Evolutionary conservation across 1,140 invertebrate genomes (phyloP).

Genomic region (Oedothorax gibbosus): DNA sequence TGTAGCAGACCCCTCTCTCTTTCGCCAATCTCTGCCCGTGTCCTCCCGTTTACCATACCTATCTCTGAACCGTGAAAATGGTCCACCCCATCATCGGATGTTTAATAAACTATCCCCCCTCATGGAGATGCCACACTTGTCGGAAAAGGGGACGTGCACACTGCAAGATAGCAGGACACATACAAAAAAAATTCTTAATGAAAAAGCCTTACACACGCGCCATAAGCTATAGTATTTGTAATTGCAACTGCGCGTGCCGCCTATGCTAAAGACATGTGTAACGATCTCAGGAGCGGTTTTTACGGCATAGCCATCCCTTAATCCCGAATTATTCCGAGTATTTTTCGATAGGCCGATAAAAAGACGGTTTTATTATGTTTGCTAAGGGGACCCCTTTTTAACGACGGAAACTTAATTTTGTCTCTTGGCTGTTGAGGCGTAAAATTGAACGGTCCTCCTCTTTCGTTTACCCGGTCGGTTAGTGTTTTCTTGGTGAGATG

Average conservation of each 20-base stretch:
- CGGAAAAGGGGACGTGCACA: conserved; percentile 35
- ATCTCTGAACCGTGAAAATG: conserved; percentile 50
- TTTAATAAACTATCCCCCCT: conserved; percentile 57
- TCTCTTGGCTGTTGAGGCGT: conserved; percentile 26
- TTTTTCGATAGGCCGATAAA: conserved; percentile 42
- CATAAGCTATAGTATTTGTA: conserved; percentile 57
- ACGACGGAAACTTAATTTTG: conserved; percentile 58
- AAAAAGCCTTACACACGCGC: conserved; percentile 15
- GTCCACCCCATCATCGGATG: conserved; percentile 55
- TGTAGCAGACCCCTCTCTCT: not conserved
- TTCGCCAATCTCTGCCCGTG: conserved; percentile 2
- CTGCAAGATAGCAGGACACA: conserved; percentile 38
- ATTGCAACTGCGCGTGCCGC: conserved; percentile 46
- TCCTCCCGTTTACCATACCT: conserved; percentile 40
- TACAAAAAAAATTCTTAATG: conserved; percentile 7
- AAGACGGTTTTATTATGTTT: conserved; percentile 55
- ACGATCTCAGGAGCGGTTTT: conserved; percentile 47
- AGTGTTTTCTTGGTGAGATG: not conserved
- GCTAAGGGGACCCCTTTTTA: conserved; percentile 25
- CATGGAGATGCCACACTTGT: conserved; percentile 24
- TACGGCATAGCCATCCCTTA: conserved; percentile 45
- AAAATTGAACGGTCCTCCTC: conserved; percentile 31
- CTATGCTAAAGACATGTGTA: conserved; percentile 57
- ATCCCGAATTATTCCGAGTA: conserved; percentile 56
- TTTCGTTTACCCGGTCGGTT: conserved; percentile 17